phyloP scores from a whole-genome alignment of 2,888 invertebrate genomes.

The Pilophorus perplexus region DNA sequence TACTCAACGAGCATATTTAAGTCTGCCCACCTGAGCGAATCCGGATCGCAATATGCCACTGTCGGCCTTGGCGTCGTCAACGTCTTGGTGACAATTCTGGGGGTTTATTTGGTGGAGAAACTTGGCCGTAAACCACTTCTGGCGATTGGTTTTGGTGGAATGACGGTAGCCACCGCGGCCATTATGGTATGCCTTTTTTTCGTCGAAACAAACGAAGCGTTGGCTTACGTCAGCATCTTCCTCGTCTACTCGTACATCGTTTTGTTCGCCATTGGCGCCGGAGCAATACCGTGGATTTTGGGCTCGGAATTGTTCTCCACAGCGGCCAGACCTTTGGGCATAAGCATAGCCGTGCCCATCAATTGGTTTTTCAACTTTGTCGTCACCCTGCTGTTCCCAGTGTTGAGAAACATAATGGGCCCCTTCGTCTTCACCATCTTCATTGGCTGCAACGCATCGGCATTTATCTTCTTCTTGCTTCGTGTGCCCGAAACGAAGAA shows the following conservation, averaged over 20 bases:
- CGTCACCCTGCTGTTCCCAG: slow-evolving; percentile 73
- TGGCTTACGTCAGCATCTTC: slow-evolving; percentile 69
- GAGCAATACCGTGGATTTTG: slow-evolving; percentile 91
- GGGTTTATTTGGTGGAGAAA: slow-evolving; percentile 73
- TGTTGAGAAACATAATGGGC: slow-evolving; percentile 50
- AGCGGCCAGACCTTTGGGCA: slow-evolving; percentile 76
- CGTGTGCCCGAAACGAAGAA: slow-evolving; percentile 88
- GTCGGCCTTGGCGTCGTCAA: slow-evolving; percentile 82
- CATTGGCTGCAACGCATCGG: slow-evolving; percentile 25
- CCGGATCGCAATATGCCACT: slow-evolving; percentile 64
- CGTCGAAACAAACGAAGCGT: slow-evolving; percentile 57
- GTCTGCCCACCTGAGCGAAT: slow-evolving; percentile 62
- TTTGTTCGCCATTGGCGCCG: slow-evolving; percentile 88
- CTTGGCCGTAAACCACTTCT: slow-evolving; percentile 80
- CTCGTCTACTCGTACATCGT: slow-evolving; percentile 78
- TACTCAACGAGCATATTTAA: slow-evolving; percentile 79
- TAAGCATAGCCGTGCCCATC: slow-evolving; percentile 79
- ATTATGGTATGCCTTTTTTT: slow-evolving; percentile 63
- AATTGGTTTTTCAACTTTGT: slow-evolving; percentile 86
- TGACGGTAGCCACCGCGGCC: slow-evolving; percentile 68
- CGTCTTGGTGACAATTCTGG: slow-evolving; percentile 79
- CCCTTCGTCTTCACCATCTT: slow-evolving; percentile 40
- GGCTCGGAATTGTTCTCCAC: slow-evolving; percentile 84
- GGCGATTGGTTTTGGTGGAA: slow-evolving; percentile 73
- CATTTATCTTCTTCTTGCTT: slow-evolving; percentile 67